Conservation (phyloP, 2,113 vertebrate genomes). For the Puffinus mauretanicus region DNA sequence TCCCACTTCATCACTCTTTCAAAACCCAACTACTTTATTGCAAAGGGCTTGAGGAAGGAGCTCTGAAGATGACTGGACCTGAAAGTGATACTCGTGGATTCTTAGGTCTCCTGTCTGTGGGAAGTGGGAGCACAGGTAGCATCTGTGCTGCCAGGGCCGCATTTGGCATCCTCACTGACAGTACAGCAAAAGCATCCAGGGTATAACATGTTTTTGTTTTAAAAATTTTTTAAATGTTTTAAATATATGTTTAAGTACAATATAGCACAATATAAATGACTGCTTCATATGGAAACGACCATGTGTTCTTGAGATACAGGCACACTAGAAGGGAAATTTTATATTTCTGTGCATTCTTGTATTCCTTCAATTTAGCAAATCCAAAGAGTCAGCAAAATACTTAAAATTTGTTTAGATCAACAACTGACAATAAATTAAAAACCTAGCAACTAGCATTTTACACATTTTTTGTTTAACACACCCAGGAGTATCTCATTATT, state of each 20-base stretch:
- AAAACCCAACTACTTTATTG: background rate
- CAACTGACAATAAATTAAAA: background rate
- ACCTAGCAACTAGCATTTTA: background rate
- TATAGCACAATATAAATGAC: background rate
- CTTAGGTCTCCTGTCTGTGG: background rate
- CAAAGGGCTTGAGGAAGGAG: background rate
- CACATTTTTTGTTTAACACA: background rate
- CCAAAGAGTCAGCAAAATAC: background rate
- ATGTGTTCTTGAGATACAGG: background rate
- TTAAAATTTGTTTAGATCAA: conserved; percentile 16
- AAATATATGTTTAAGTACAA: background rate
- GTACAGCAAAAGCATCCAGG: background rate
- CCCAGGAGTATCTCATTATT: background rate
- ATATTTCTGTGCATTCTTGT: background rate
- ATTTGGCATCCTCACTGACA: background rate
- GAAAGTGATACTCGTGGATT: background rate
- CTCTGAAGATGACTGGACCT: background rate
- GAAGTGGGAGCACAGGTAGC: background rate
- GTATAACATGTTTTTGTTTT: background rate
- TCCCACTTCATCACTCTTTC: background rate
- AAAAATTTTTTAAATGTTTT: background rate
- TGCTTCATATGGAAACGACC: background rate
- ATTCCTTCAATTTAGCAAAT: background rate
- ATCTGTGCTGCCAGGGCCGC: background rate
- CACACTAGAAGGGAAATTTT: background rate